These are phyloP conservation scores for Megaustenia siamemsis DNA, from an alignment of 2,888 invertebrate genomes.

Conservation along the genomic window DNA sequence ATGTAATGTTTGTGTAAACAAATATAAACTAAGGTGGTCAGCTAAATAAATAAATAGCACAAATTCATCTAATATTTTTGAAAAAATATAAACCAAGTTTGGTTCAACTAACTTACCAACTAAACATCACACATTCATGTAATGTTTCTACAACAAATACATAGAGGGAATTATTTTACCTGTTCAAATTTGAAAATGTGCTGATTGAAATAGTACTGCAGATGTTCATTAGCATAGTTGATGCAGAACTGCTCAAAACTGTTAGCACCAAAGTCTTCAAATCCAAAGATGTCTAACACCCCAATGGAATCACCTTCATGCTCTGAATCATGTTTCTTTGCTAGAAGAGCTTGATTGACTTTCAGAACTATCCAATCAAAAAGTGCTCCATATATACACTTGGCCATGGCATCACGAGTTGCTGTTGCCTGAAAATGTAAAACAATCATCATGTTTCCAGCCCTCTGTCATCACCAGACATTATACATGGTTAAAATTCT, in stretches of 20 bases:
- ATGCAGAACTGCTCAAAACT: conserved; percentile 98
- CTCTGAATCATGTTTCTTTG: conserved; percentile 90
- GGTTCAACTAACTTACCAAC: no score
- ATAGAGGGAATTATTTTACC: conserved; percentile 64
- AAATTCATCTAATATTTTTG: no score
- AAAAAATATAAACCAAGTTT: no score
- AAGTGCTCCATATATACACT: conserved; percentile 95
- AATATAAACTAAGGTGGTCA: no score
- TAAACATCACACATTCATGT: no score
- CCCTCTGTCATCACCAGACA: no score
- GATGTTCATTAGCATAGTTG: conserved; percentile 97
- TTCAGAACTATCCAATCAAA: conserved; percentile 99
- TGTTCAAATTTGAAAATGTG: conserved; percentile 97
- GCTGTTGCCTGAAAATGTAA: conserved; percentile 72
- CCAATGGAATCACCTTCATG: conserved; percentile 96
- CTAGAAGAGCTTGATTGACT: conserved; percentile 94
- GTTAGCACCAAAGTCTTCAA: conserved; percentile 91
- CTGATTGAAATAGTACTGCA: conserved; percentile 98
- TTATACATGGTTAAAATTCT: no score
- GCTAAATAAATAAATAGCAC: no score
- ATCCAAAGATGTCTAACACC: conserved; percentile 97
- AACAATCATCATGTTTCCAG: neutral
- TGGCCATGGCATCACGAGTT: conserved; percentile 93
- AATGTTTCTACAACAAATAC: no score
- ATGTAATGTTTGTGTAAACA: no score